phyloP scores from a whole-genome alignment of 2,888 invertebrate genomes.

The Shargacucullia verbasci region DNA sequence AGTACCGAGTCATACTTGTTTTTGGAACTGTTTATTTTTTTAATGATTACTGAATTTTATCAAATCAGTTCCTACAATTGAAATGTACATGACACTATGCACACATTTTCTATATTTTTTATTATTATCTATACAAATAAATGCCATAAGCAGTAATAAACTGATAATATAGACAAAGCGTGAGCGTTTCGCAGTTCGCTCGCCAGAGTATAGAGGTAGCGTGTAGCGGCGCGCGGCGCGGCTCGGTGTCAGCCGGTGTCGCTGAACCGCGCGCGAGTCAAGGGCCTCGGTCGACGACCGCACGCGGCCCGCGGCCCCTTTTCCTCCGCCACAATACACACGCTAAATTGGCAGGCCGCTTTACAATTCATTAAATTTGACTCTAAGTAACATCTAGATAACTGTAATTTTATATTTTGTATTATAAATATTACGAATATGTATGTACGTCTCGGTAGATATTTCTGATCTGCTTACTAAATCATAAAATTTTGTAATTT shows the following conservation, averaged over 20 bases:
- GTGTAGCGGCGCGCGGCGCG: slow-evolving; percentile 48
- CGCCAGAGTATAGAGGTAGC: slow-evolving; percentile 38
- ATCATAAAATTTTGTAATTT: no score
- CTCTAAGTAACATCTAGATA: slow-evolving; percentile 54
- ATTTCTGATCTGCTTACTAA: no score
- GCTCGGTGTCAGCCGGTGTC: slow-evolving; percentile 77
- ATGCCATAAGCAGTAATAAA: not conserved
- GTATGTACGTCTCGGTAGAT: not conserved
- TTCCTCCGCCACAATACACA: slow-evolving; percentile 77
- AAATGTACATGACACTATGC: no score
- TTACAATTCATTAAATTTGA: slow-evolving; percentile 65
- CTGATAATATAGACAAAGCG: slow-evolving; percentile 6
- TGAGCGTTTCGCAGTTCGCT: slow-evolving; percentile 7
- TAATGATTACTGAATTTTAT: no score
- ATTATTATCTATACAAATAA: not conserved
- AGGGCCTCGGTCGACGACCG: slow-evolving; percentile 89
- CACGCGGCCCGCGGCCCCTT: slow-evolving; percentile 73
- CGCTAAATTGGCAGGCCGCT: slow-evolving; percentile 71
- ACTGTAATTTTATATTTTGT: slow-evolving; percentile 52
- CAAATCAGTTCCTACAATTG: no score
- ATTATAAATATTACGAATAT: slow-evolving; percentile 4
- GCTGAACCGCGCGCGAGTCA: slow-evolving; percentile 85
- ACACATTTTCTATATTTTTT: no score
- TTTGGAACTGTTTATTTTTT: no score
- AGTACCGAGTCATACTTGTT: no score